Conservation (phyloP, 2,888 invertebrate genomes). For the Choreutis nemorana region DNA sequence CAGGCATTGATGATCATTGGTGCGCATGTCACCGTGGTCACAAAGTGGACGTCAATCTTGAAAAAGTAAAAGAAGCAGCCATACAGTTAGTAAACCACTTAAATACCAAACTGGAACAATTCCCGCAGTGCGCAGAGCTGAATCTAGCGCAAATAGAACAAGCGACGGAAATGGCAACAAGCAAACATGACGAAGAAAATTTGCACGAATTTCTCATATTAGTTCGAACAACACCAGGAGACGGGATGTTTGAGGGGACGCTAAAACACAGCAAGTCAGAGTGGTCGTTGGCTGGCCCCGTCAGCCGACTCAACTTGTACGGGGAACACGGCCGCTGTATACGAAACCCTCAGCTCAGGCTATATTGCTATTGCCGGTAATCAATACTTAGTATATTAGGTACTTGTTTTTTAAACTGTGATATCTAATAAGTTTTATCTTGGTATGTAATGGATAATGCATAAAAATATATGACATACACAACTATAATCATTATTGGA, state of each 20-base stretch:
- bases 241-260: slow-evolving; percentile 82
- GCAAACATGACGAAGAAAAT: slow-evolving; percentile 28
- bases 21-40: slow-evolving; percentile 83
- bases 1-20: slow-evolving; percentile 84
- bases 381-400: slow-evolving; percentile 1
- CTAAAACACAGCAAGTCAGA: slow-evolving; percentile 40
- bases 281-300: slow-evolving; percentile 71
- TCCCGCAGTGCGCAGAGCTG: slow-evolving; percentile 72
- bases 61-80: slow-evolving; percentile 66
- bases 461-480: too few relatives aligned
- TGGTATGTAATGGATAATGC: too few relatives aligned
- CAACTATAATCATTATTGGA: too few relatives aligned
- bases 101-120: slow-evolving; percentile 68
- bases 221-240: slow-evolving; percentile 71
- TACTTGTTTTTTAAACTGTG: not conserved
- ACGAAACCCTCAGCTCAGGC: slow-evolving; percentile 75
- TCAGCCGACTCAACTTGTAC: slow-evolving; percentile 81
- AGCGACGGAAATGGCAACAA: slow-evolving; percentile 30
- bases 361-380: slow-evolving; percentile 76
- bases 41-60: slow-evolving; percentile 60
- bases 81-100: slow-evolving; percentile 69
- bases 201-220: slow-evolving; percentile 71
- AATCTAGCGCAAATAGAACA: slow-evolving; percentile 69
- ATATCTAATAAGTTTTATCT: too few relatives aligned
- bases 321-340: slow-evolving; percentile 83